These are phyloP conservation scores for Steatornis caripensis DNA, from an alignment of 2,113 vertebrate genomes.

Conservation along the genomic window DNA sequence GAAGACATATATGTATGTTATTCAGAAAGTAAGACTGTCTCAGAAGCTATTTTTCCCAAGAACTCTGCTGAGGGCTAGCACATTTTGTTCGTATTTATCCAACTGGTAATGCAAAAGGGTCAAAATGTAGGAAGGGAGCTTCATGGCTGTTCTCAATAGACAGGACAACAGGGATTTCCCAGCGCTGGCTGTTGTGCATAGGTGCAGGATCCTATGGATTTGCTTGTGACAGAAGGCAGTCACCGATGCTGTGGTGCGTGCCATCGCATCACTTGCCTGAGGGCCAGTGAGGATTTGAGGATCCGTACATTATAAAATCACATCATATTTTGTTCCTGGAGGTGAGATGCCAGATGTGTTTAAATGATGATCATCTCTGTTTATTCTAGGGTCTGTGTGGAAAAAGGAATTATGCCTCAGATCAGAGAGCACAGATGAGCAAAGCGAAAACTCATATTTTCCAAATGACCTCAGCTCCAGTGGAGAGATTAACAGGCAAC, in stretches of 20 bases:
- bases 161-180: not conserved
- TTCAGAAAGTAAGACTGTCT: not conserved
- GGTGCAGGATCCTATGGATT: not conserved
- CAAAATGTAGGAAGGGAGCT: not conserved
- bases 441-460: not conserved
- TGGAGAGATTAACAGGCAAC: not conserved
- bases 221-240: not conserved
- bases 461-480: not conserved
- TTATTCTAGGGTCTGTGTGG: not conserved
- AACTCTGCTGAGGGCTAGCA: not conserved
- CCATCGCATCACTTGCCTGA: accelerated
- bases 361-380: not conserved
- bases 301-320: not conserved
- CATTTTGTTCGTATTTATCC: not conserved
- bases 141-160: not conserved
- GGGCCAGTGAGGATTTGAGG: not conserved
- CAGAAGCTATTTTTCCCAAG: not conserved
- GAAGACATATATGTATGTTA: not conserved
- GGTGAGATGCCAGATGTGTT: not conserved
- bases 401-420: not conserved
- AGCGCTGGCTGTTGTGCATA: not conserved
- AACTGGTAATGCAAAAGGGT: not conserved
- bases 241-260: not conserved
- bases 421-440: not conserved
- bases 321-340: not conserved